Evolutionary conservation across 1,140 invertebrate species (phyloP).

Genomic region (Cyclina sinensis): DNA sequence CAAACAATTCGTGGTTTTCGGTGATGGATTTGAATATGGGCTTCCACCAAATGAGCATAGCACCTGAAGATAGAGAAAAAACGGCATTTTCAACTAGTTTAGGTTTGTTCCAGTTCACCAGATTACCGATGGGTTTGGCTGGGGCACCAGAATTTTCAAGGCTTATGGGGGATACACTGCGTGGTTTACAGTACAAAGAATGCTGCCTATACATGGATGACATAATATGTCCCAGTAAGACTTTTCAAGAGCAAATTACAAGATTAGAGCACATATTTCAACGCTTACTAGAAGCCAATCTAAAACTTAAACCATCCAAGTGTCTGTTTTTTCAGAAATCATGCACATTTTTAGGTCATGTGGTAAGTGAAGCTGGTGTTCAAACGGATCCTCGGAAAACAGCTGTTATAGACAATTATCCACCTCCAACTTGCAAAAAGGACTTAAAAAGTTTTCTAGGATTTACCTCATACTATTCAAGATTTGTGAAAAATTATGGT

Average conservation of each 20-base stretch:
- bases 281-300: constrained; percentile 2
- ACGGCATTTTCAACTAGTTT: constrained; percentile 35
- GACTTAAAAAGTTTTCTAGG: neutral
- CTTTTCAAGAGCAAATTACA: constrained; percentile 14
- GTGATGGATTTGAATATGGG: neutral
- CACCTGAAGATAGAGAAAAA: no score
- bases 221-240: constrained; percentile 44
- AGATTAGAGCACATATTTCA: constrained; percentile 50
- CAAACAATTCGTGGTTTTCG: no score
- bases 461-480: neutral
- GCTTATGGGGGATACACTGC: constrained; percentile 6
- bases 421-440: neutral
- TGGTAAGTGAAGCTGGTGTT: constrained; percentile 45
- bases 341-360: constrained; percentile 63
- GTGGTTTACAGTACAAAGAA: constrained; percentile 44
- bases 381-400: constrained; percentile 36
- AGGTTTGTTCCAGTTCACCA: neutral
- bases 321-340: constrained; percentile 12
- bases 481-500: neutral
- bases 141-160: neutral
- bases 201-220: constrained; percentile 59
- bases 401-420: neutral
- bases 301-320: constrained; percentile 58
- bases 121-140: constrained; percentile 18
- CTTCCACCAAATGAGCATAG: neutral